Conservation (phyloP, 1,140 invertebrate genomes). For the Drosophila simulans region DNA sequence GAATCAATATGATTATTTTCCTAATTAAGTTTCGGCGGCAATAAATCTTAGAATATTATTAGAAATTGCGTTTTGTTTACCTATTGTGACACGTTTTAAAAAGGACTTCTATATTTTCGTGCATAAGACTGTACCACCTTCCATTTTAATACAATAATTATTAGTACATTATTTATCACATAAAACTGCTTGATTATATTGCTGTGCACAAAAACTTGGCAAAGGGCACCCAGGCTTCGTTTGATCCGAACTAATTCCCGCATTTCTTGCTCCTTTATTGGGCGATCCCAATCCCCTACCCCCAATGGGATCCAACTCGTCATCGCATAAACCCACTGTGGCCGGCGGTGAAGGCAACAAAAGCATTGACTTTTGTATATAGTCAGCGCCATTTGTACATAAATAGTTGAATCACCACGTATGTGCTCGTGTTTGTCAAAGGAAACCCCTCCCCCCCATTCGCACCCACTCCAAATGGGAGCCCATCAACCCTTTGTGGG, state of each 20-base stretch:
- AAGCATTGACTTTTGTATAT: conserved; percentile 81
- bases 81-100: too few relatives aligned
- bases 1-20: conserved; percentile 6
- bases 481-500: conserved; percentile 51
- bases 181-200: background rate
- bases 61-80: background rate
- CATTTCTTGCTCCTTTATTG: conserved; percentile 20
- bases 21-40: background rate
- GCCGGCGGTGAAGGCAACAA: conserved; percentile 48
- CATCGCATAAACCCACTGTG: conserved; percentile 12
- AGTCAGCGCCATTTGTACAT: conserved; percentile 80
- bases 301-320: background rate
- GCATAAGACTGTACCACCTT: too few relatives aligned
- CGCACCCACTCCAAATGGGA: background rate
- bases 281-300: conserved; percentile 22
- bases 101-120: too few relatives aligned
- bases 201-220: background rate
- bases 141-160: too few relatives aligned
- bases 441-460: conserved; percentile 44
- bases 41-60: background rate
- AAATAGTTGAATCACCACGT: conserved; percentile 58
- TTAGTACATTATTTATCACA: too few relatives aligned
- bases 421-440: conserved; percentile 56
- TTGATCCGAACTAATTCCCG: conserved; percentile 24
- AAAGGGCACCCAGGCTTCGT: conserved; percentile 18